Conservation (phyloP, 2,113 vertebrate species). For the Cavia porcellus region DNA sequence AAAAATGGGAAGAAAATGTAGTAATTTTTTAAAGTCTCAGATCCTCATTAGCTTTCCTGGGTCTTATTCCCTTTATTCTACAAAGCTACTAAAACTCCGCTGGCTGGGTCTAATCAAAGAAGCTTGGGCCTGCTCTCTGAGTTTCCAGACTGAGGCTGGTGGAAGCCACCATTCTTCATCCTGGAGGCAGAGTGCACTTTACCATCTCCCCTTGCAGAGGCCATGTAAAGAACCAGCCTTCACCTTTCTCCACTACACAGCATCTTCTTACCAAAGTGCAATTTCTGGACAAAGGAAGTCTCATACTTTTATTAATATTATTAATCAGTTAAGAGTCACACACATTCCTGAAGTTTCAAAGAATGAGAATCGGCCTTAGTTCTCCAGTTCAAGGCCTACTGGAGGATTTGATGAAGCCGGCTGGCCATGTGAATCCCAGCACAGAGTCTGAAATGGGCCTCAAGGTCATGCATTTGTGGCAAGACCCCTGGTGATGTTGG, state of each 20-base stretch:
- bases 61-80: background rate
- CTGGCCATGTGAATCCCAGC: background rate
- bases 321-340: background rate
- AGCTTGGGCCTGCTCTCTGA: background rate
- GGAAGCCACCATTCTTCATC: background rate
- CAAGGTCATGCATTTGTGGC: background rate
- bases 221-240: background rate
- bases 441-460: background rate
- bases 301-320: background rate
- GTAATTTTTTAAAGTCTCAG: background rate
- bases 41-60: background rate
- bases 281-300: background rate
- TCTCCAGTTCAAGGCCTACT: background rate
- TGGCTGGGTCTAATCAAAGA: background rate
- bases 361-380: background rate
- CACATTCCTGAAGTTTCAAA: background rate
- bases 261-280: background rate
- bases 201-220: background rate
- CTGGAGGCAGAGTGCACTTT: background rate
- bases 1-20: background rate
- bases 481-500: background rate
- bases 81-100: background rate
- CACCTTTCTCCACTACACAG: background rate
- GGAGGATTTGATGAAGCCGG: background rate
- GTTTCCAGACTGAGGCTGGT: background rate